Conservation (phyloP, 2,797 vertebrate species). For the Myotis myotis region DNA sequence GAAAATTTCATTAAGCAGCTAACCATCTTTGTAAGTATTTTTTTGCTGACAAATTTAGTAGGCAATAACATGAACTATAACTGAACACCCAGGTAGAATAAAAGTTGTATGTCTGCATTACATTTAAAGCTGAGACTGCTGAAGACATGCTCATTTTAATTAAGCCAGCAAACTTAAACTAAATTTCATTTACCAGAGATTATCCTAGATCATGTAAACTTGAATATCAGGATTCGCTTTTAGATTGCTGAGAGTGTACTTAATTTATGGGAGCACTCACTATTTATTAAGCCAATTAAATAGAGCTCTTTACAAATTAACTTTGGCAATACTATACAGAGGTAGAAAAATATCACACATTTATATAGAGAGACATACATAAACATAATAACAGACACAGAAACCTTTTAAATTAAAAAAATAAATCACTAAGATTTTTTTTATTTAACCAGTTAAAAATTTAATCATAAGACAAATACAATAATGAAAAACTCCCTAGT, state of each 20-base stretch:
- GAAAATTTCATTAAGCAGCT: background rate
- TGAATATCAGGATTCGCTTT: background rate
- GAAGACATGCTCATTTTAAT: background rate
- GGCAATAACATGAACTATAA: background rate
- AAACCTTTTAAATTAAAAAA: background rate
- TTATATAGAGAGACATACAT: background rate
- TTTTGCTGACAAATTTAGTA: background rate
- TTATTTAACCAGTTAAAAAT: background rate
- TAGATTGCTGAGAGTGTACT: background rate
- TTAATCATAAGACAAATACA: background rate
- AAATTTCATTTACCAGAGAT: background rate
- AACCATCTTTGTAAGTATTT: background rate
- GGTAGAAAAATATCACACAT: background rate
- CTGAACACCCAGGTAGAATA: background rate
- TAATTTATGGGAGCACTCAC: background rate
- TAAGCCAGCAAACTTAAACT: background rate
- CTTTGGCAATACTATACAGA: background rate
- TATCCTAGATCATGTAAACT: background rate
- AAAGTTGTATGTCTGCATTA: background rate
- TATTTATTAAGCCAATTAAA: background rate
- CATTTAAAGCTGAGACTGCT: background rate
- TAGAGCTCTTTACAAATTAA: background rate
- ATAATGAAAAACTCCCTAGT: background rate
- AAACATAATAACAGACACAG: background rate
- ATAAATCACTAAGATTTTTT: background rate